Evolutionary conservation across 2,888 invertebrate species (phyloP).

Genomic region (Acrobasis suavella): DNA sequence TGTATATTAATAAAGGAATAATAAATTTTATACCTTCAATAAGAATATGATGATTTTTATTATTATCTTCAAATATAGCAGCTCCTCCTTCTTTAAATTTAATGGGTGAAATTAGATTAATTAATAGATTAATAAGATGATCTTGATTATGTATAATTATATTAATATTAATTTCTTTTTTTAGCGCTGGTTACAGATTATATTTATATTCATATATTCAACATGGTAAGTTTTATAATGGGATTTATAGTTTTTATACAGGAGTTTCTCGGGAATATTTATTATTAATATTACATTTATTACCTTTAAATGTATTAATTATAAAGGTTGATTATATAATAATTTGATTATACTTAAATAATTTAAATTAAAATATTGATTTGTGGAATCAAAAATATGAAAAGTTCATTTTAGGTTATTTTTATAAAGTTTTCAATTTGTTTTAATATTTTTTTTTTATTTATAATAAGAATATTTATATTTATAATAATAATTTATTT

Average conservation of each 20-base stretch:
- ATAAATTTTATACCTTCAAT: constrained; percentile 83
- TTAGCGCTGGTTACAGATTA: constrained; percentile 85
- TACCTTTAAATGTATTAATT: constrained; percentile 84
- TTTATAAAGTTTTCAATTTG: too few relatives aligned
- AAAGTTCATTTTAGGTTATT: too few relatives aligned
- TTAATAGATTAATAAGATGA: constrained; percentile 82
- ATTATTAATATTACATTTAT: constrained; percentile 83
- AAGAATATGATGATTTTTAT: constrained; percentile 85
- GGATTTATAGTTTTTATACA: constrained; percentile 74
- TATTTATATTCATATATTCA: constrained; percentile 85
- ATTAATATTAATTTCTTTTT: constrained; percentile 83
- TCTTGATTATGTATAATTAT: constrained; percentile 73
- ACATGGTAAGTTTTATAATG: constrained; percentile 81
- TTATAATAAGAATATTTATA: constrained; percentile 67
- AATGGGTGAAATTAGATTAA: constrained; percentile 84
- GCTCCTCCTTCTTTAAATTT: too few relatives aligned
- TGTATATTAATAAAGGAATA: constrained; percentile 84
- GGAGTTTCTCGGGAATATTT: constrained; percentile 82
- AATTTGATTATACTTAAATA: too few relatives aligned
- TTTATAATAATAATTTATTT: constrained; percentile 68
- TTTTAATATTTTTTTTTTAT: constrained; percentile 74
- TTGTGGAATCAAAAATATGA: too few relatives aligned
- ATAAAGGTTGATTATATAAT: too few relatives aligned
- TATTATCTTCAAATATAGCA: constrained; percentile 85
- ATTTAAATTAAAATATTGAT: too few relatives aligned